phyloP scores from a whole-genome alignment of 2,888 invertebrate genomes.

The Pharmacophagus antenor region DNA sequence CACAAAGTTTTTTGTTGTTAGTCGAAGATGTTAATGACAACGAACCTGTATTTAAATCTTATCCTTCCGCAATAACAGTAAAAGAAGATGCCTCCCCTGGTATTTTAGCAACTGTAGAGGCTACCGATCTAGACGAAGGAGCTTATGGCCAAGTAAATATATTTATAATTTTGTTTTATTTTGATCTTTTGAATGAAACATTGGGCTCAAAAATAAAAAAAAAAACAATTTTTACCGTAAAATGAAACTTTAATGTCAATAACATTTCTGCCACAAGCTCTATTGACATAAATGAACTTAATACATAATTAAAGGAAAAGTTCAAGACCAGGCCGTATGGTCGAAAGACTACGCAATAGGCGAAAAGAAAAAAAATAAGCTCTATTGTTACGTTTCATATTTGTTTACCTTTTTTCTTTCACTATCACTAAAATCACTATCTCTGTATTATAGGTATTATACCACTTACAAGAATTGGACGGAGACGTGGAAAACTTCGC shows the following conservation, averaged over 20 bases:
- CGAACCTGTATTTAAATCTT: constrained; percentile 92
- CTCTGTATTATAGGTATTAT: constrained; percentile 82
- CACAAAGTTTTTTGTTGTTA: constrained; percentile 91
- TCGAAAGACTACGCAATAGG: no score
- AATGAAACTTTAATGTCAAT: neutral
- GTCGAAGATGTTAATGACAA: constrained; percentile 97
- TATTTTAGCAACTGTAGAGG: constrained; percentile 89
- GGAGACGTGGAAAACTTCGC: constrained; percentile 88
- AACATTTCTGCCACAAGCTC: neutral
- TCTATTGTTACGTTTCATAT: no score
- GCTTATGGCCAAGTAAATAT: constrained; percentile 90
- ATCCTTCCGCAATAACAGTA: constrained; percentile 90
- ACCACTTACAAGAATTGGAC: constrained; percentile 90
- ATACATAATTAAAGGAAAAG: no score
- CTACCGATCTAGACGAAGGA: constrained; percentile 94
- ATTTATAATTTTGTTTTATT: no score
- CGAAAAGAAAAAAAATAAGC: no score
- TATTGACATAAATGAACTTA: neutral
- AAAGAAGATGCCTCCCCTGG: constrained; percentile 90
- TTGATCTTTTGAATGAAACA: no score
- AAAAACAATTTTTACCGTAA: no score
- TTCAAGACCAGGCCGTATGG: no score
- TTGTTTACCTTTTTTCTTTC: constrained; percentile 17
- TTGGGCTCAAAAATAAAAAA: no score
- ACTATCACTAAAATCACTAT: neutral